phyloP scores from a whole-genome alignment of 2,797 vertebrate genomes.

The Melanotaenia nigrans region DNA sequence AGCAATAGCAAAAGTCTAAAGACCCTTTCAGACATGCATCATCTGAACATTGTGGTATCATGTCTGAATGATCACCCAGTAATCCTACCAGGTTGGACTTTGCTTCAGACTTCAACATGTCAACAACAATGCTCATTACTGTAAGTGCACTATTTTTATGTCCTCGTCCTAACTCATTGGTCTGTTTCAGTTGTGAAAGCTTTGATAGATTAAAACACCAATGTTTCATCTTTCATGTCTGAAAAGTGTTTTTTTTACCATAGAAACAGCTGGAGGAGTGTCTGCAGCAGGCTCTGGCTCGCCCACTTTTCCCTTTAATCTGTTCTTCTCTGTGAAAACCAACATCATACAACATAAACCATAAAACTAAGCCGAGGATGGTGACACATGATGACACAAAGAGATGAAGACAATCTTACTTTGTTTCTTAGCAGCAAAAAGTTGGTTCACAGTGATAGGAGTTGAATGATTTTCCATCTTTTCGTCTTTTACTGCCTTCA shows the following conservation, averaged over 20 bases:
- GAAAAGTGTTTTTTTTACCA: conserved; percentile 28
- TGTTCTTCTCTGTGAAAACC: conserved; percentile 52
- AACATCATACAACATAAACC: not conserved
- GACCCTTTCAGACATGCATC: no score
- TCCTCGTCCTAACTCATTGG: no score
- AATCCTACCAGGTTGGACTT: no score
- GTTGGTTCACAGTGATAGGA: conserved; percentile 1
- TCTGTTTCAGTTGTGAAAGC: no score
- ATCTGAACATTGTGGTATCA: no score
- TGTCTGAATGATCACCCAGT: no score
- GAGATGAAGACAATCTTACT: conserved; percentile 38
- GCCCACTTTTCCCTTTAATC: conserved; percentile 20
- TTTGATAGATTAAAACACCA: no score
- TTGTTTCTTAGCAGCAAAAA: conserved; percentile 45
- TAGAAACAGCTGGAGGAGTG: not conserved
- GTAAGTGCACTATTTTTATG: no score
- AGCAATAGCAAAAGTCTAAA: no score
- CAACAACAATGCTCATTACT: no score
- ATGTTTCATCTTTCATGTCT: no score
- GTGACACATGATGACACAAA: not conserved
- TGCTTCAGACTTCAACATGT: no score
- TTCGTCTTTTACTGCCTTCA: not conserved
- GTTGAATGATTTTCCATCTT: not conserved
- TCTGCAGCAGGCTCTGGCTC: conserved; percentile 25
- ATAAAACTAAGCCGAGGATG: not conserved